Evolutionary conservation across 1,140 invertebrate species (phyloP), one percentile per base, ranked within the genome.

Genomic region (Acromyrmex heyeri): DNA sequence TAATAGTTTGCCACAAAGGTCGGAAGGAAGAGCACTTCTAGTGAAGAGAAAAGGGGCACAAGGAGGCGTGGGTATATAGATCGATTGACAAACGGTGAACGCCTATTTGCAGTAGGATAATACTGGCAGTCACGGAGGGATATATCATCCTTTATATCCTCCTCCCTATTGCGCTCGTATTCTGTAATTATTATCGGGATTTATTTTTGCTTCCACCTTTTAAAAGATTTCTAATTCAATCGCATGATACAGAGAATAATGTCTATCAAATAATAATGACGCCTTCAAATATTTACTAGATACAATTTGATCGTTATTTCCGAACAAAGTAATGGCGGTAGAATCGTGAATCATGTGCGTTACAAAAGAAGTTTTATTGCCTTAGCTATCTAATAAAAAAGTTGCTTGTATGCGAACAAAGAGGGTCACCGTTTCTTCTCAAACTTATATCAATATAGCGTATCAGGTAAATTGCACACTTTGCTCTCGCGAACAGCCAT

Each of bases 51-150:
- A 72, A 82, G 38, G 18, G 21, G n/a, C 21, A 44, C 48, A 24
- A 48, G 38, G 18, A 59, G 44, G 61, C 61, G n/a, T 48, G 21
- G 53, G 44, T 81, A 57, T 59, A 82, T 30, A 55, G 38, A 83
- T 83, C 79, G 79, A 83, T 83, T 73, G 70, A 83, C 38, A 83
- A 83, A 83, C 69, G 38, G 79, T 83, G 79, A 83, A 83, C 79
- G 79, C 67, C 79, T 75, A 83, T 83, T 83, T 75, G 69, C 69
- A 75, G 69, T 83, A 34, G 79, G 69, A 83, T 83, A 62, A 83
- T 62, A 73, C 38, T 14, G 55, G 38, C 24, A 38, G 55, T 34
- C 67, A 83, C n/a, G 44, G 27, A 75, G 38, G 44, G 38, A 61
- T 62, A 83, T 48, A 75, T 75, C 24, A 73, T 75, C 5, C 24